These are phyloP conservation scores for Bergia sp. DNA, from an alignment of 92 coral and sea anemone species.

Conservation along the genomic window DNA sequence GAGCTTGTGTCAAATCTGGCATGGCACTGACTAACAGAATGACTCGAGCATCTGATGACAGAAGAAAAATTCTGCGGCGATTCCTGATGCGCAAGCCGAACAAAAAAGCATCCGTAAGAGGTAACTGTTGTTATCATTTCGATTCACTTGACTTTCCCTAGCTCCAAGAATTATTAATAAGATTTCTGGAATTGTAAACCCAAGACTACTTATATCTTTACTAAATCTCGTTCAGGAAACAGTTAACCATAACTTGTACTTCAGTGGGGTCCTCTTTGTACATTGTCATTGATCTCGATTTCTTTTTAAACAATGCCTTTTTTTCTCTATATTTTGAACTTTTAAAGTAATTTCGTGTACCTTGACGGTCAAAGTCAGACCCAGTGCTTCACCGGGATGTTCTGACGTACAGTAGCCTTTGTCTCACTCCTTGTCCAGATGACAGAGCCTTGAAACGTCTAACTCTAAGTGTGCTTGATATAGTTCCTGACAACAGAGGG, in stretches of 20 bases:
- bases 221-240: slow-evolving; percentile 3
- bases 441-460: slow-evolving; percentile 39
- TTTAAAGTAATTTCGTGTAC: slow-evolving; percentile 4
- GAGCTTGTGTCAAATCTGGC: slow-evolving; percentile 33
- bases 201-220: background rate
- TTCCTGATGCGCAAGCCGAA: slow-evolving; percentile 85
- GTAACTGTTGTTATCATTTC: slow-evolving; percentile 61
- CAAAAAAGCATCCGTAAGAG: slow-evolving; percentile 77
- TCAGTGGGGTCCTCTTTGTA: background rate
- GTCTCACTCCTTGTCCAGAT: slow-evolving; percentile 10
- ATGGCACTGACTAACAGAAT: slow-evolving; percentile 78
- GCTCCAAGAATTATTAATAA: slow-evolving; percentile 16
- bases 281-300: background rate
- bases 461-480: slow-evolving; percentile 23
- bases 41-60: slow-evolving; percentile 62
- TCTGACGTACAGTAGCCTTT: background rate
- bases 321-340: background rate
- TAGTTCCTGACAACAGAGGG: slow-evolving; percentile 33
- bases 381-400: slow-evolving; percentile 3
- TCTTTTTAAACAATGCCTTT: background rate
- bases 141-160: slow-evolving; percentile 33
- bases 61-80: slow-evolving; percentile 85
- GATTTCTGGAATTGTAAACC: slow-evolving; percentile 16
- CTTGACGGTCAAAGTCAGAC: background rate
- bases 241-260: background rate